Conservation (phyloP, 2,797 vertebrate genomes). For the Enteromius argenteus region DNA sequence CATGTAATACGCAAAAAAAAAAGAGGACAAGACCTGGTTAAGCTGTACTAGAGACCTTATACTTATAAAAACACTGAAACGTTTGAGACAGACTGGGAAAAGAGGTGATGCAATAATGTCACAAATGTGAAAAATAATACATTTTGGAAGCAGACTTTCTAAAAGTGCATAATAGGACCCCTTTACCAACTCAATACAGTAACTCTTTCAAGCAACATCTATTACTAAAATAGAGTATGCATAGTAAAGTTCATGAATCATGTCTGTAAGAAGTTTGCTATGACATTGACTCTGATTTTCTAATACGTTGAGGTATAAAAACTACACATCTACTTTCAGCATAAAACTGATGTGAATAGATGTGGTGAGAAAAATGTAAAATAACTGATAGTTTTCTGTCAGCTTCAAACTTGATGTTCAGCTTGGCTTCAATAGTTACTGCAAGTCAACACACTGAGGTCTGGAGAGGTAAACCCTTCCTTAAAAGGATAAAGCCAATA, state of each 20-base stretch:
- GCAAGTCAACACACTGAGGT: not conserved
- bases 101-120: not conserved
- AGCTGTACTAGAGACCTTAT: no score
- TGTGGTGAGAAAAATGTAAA: no score
- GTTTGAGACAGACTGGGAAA: no score
- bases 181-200: not conserved
- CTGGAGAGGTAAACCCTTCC: not conserved
- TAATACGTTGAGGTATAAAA: no score
- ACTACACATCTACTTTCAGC: no score
- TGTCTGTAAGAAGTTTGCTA: not conserved
- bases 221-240: not conserved
- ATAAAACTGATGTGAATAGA: no score
- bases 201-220: not conserved
- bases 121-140: not conserved
- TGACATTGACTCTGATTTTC: not conserved
- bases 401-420: not conserved
- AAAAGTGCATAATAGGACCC: no score
- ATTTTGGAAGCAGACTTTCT: not conserved
- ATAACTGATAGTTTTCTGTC: not conserved
- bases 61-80: no score
- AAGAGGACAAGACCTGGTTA: no score
- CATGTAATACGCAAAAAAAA: no score
- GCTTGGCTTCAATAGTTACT: not conserved
- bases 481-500: constrained; percentile 71
- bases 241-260: not conserved